phyloP scores from a whole-genome alignment of 2,113 vertebrate species.

The Argyrosomus japonicus region DNA sequence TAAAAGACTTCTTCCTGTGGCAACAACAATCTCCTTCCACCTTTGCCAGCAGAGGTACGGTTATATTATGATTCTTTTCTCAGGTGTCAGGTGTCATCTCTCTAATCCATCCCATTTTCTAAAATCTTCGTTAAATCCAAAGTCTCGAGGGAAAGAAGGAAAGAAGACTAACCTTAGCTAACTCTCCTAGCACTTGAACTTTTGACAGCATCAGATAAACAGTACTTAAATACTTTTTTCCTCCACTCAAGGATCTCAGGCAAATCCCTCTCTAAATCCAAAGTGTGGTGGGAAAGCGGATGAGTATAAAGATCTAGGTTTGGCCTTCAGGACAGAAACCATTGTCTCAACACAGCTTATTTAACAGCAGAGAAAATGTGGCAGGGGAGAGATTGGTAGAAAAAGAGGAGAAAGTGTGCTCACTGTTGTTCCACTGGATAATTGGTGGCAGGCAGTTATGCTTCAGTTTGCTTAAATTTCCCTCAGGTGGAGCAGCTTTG shows the following conservation, averaged over 20 bases:
- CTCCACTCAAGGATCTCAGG: slow-evolving; percentile 42
- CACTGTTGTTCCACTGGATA: slow-evolving; percentile 14
- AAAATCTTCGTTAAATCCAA: slow-evolving; percentile 58
- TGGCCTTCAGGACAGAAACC: slow-evolving; percentile 40
- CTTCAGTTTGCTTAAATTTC: slow-evolving; percentile 16
- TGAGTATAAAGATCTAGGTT: slow-evolving; percentile 32
- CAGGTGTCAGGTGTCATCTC: slow-evolving; percentile 38
- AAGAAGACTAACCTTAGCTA: slow-evolving; percentile 27
- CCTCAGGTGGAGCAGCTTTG: slow-evolving; percentile 22
- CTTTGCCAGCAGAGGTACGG: background rate
- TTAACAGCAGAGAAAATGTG: background rate
- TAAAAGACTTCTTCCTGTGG: background rate
- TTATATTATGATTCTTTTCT: slow-evolving; percentile 6
- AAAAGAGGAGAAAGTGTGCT: background rate
- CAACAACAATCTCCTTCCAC: background rate
- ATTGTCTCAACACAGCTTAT: slow-evolving; percentile 37
- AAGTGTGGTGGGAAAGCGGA: slow-evolving; percentile 52
- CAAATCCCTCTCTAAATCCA: slow-evolving; percentile 64
- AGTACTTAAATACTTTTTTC: slow-evolving; percentile 41
- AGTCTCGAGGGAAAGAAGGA: slow-evolving; percentile 35
- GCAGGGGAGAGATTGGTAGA: background rate
- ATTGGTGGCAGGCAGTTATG: slow-evolving; percentile 12
- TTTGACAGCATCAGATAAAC: slow-evolving; percentile 66
- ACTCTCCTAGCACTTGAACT: slow-evolving; percentile 41
- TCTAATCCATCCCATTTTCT: slow-evolving; percentile 38